Base-by-base conservation (phyloP, 2,797 vertebrate species). In the Poeciliopsis presidionis region DNA sequence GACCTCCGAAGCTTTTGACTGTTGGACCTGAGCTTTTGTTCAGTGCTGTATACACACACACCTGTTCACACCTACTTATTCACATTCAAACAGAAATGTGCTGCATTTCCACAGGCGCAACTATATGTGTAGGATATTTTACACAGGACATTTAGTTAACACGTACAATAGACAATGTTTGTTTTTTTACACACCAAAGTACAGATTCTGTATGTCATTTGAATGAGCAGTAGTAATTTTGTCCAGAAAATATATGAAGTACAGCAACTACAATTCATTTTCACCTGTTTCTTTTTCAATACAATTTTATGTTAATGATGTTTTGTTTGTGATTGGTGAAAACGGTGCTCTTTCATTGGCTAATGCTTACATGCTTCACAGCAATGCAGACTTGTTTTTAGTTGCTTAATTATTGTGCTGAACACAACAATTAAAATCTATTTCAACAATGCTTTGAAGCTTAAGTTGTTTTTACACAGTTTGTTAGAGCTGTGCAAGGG, bases 31-130 rank as follows among this genome's bases (percentile, higher is more conserved):
- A 55, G 73, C 69, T 70, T 51, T 39, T 63, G 53, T 82, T 77
- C 61, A 0, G 12, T 57, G 36, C 41, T 43, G 20, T 25, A 46
- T 39, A 59, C 51, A 39, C 41, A 33, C 41, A 41, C 75, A 71
- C 51, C 43, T 79, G 76, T 76, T 57, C 65, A 76, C 81, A 76
- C 74, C 67, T 71, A 57, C 0, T 33, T 47, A 80, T 84, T 72
- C 36, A 76, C 33, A 63, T 0, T 74, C 71, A 86, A 80, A 81
- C 76, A 46, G 25, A 59, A 28, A 78, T 0, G 2, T 53, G 55
- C 43, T 73, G 12, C 12, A 33, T 6, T 8, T 59, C 20, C 43
- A 39, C 8, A 36, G 33, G 46, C 53, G 63, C 36, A 61, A 69
- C 72, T n/a, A 20, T 16, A 22, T 47, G 36, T 1, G 33, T 9